Percentiles rank a stretch among this genome's conserved stretches.
These are phyloP conservation scores for Pantelozetes paolii DNA, from an alignment of 2,888 invertebrate species.

Conservation along the genomic window DNA sequence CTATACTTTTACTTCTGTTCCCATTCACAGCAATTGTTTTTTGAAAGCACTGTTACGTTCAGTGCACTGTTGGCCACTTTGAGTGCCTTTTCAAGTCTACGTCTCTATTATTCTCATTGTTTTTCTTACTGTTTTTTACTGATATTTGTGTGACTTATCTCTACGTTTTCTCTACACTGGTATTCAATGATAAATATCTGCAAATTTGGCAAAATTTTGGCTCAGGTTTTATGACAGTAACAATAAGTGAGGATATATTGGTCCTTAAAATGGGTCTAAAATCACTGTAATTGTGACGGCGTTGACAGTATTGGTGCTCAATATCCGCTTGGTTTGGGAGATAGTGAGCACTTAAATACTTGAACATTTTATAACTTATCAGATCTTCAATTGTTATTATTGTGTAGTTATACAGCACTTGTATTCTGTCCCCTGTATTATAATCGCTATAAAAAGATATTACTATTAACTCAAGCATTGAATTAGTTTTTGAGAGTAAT, in stretches of 20 bases:
- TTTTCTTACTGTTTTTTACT: background rate
- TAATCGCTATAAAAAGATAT: background rate
- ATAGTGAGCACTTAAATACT: constrained; percentile 24
- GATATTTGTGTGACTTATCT: background rate
- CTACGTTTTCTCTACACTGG: background rate
- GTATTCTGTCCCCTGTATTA: background rate
- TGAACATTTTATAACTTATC: constrained; percentile 34
- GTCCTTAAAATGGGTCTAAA: background rate
- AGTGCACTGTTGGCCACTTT: no score
- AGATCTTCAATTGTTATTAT: constrained; percentile 26
- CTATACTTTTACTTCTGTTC: background rate
- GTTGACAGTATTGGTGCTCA: background rate
- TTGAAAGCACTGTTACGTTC: background rate
- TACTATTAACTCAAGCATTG: constrained; percentile 3
- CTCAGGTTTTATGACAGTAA: constrained; percentile 2
- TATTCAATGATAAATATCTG: constrained; percentile 21
- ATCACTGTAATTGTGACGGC: background rate
- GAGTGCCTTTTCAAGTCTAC: no score
- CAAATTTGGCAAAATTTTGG: constrained; percentile 15
- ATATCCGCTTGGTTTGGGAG: background rate
- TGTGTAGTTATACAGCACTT: constrained; percentile 16
- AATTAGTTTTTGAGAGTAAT: background rate
- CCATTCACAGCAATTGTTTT: background rate
- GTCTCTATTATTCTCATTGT: background rate
- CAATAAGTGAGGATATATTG: constrained; percentile 8